Conservation (phyloP, 1,140 invertebrate species). For the Diprion similis region DNA sequence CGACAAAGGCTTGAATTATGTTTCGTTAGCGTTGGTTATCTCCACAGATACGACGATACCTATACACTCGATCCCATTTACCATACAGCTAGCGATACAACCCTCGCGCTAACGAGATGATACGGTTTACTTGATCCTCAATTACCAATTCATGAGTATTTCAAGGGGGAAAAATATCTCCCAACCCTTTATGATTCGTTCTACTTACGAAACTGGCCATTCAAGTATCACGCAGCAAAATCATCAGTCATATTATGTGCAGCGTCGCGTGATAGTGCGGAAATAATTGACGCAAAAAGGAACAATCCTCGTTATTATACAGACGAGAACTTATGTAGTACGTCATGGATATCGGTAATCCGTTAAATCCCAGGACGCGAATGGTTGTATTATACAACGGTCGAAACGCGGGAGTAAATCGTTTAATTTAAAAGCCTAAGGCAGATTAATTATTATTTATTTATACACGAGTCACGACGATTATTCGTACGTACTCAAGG, state of each 20-base stretch:
- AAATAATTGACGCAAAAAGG: too few species aligned
- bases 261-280: too few species aligned
- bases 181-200: background rate
- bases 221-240: too few species aligned
- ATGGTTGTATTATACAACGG: background rate
- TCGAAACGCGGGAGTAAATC: background rate
- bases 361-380: too few species aligned
- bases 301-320: too few species aligned
- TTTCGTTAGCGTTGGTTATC: background rate
- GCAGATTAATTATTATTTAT: background rate
- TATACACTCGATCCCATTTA: slow-evolving; percentile 1
- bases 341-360: too few species aligned
- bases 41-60: background rate
- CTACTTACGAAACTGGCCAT: too few species aligned
- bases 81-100: background rate
- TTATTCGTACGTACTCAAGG: background rate
- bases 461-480: background rate
- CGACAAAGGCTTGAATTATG: slow-evolving; percentile 2
- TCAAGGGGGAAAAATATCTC: background rate
- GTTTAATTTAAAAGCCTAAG: background rate
- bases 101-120: background rate
- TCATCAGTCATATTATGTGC: too few species aligned
- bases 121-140: background rate
- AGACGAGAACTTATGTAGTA: too few species aligned
- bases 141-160: background rate